Evolutionary conservation across 2,113 vertebrate genomes (phyloP), one percentile per base, ranked within the genome.

Genomic region (Burhinus bistriatus): DNA sequence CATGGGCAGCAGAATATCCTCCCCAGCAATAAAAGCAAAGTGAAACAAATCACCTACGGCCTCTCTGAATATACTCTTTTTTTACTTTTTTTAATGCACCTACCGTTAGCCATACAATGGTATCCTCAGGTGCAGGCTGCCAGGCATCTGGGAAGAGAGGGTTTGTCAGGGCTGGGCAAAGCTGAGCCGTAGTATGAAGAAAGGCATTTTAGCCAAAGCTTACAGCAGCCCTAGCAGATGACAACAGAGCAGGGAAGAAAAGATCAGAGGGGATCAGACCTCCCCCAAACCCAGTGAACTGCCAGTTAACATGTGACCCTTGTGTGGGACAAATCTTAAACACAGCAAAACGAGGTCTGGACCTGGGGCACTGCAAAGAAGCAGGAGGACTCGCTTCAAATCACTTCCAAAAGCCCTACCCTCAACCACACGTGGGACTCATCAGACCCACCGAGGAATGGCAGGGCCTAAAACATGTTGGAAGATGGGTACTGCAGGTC

Each of bases 401-500:
- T 52, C 38, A 5, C 26, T 58, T 49, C 45, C 32, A 4, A 0
- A 78, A 89, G 19, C 25, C 58, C 62, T 32, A n/a, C 22, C n/a
- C 54, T 71, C n/a, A 27, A 13, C 15, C 52, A 26, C 3, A 0
- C 0, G 1, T 0, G 3, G 36, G 38, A 58, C 36, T 54, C 5
- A 0, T 42, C 61, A 36, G 71, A 49, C 34, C 15, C n/a, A 32
- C 38, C 0, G 1, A 52, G 73, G 40, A 47, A 87, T 4, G 0
- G 13, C 32, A 47, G 36, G 15, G 42, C 51, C 55, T 49, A 20
- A 36, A 77, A 3, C 2, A 1, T 0, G 3, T 23, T 36, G 51
- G 36, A 40, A 80, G 83, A 34, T 2, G 49, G 44, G 25, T 42
- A 14, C 32, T 0, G 0, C 64, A 30, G 72, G 25, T 72, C 55